Percentiles rank a stretch among this genome's conserved stretches.
Conservation (phyloP, 37 sponge, comb jelly and placozoan species). For the Bolinopsis microptera region DNA sequence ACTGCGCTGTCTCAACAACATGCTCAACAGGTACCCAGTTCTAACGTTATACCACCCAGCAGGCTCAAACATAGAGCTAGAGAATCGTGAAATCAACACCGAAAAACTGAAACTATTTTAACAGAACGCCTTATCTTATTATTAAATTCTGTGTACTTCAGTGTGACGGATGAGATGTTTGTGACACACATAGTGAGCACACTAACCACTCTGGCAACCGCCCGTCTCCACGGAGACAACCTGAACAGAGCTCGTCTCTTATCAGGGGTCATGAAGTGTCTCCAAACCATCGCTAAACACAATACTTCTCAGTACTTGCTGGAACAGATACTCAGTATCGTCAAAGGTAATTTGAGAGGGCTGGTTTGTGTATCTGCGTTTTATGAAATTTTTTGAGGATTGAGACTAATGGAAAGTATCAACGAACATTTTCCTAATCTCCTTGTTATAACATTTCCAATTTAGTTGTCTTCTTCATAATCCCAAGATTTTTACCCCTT, state of each 20-base stretch:
- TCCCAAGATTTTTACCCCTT: no score
- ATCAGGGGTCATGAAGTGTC: constrained; percentile 39
- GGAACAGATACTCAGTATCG: constrained; percentile 28
- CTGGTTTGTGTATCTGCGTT: no score
- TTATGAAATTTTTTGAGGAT: no score
- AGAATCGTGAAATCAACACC: no score
- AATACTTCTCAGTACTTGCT: constrained; percentile 19
- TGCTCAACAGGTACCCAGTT: constrained; percentile 63
- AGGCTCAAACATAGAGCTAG: no score
- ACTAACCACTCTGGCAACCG: not conserved
- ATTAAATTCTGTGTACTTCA: no score
- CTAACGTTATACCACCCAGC: not conserved
- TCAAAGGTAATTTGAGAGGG: constrained; percentile 39
- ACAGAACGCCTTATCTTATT: no score
- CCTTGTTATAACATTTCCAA: no score
- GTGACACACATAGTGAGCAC: constrained; percentile 37
- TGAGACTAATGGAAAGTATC: no score
- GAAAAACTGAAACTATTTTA: no score
- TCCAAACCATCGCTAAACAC: constrained; percentile 46
- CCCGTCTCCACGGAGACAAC: constrained; percentile 59
- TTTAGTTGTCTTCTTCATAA: no score
- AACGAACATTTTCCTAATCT: no score
- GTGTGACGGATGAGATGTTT: constrained; percentile 60
- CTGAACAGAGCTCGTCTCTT: constrained; percentile 53
- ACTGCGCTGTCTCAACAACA: constrained; percentile 63